These are phyloP conservation scores for Uropsilus gracilis DNA, from an alignment of 2,113 vertebrate species.

Conservation along the genomic window DNA sequence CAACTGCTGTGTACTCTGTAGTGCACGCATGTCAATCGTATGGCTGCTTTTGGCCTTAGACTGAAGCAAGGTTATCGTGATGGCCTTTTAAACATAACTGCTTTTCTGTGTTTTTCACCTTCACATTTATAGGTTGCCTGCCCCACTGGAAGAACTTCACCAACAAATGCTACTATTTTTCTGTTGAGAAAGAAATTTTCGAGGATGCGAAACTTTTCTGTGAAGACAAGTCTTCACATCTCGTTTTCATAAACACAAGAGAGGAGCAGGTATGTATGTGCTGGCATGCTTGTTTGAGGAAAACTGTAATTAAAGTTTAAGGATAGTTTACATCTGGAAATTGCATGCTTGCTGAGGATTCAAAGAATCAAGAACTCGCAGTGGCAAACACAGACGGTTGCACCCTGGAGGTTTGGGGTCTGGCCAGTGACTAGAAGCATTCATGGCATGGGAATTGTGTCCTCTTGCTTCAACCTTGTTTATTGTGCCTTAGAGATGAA, in stretches of 20 bases:
- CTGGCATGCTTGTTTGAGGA: conserved; percentile 26
- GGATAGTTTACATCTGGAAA: conserved; percentile 55
- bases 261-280: conserved; percentile 95
- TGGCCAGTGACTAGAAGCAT: neutral
- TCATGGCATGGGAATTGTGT: neutral
- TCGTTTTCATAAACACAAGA: conserved; percentile 91
- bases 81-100: neutral
- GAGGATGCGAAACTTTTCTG: conserved; percentile 91
- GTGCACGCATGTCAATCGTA: accelerated
- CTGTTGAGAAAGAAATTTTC: conserved; percentile 89
- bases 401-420: neutral
- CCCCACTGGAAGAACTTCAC: conserved; percentile 91
- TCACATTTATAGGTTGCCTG: conserved; percentile 88
- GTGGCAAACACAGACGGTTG: conserved; percentile 5
- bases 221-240: conserved; percentile 85
- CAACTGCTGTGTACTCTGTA: neutral
- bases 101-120: neutral
- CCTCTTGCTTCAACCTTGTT: neutral
- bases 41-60: neutral
- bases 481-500: neutral
- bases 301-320: conserved; percentile 64
- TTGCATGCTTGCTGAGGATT: conserved; percentile 14
- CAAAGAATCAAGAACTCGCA: neutral
- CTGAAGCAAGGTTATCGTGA: neutral
- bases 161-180: conserved; percentile 95